Evolutionary conservation across 2,113 vertebrate genomes (phyloP).

Genomic region (Melospiza melodia): DNA sequence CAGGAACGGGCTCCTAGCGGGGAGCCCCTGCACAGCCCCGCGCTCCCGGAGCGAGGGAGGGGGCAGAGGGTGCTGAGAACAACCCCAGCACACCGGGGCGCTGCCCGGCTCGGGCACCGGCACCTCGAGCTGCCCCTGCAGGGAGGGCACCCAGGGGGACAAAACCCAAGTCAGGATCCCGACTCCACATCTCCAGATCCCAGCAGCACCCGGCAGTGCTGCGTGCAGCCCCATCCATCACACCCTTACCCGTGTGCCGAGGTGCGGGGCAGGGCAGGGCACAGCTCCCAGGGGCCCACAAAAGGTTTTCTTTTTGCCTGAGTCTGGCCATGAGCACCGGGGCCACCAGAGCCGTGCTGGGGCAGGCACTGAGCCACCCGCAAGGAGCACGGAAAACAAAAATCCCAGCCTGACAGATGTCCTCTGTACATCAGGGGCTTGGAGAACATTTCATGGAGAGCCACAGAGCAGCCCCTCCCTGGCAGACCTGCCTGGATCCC

Average conservation of each 20-base stretch:
- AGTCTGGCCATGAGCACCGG: rapidly evolving
- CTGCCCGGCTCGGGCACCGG: neutral
- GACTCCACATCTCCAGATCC: neutral
- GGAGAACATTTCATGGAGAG: rapidly evolving
- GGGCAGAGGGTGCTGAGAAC: neutral
- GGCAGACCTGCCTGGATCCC: neutral
- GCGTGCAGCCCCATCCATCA: neutral
- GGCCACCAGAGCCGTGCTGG: rapidly evolving
- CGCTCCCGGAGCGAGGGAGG: rapidly evolving
- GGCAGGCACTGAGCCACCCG: neutral
- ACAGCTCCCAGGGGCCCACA: neutral
- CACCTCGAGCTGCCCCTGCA: neutral
- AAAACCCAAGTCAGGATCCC: rapidly evolving
- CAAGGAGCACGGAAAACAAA: neutral
- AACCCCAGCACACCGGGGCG: rapidly evolving
- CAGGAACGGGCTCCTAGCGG: rapidly evolving
- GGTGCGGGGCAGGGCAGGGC: neutral
- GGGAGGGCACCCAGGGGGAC: rapidly evolving
- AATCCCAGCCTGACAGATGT: rapidly evolving
- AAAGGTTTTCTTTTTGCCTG: rapidly evolving
- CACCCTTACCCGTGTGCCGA: rapidly evolving
- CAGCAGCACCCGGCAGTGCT: neutral
- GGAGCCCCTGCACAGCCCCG: neutral
- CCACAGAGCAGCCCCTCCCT: neutral
- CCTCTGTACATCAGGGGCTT: rapidly evolving